Evolutionary conservation across 2,888 invertebrate genomes (phyloP).

Genomic region (Cheilosia grossa): DNA sequence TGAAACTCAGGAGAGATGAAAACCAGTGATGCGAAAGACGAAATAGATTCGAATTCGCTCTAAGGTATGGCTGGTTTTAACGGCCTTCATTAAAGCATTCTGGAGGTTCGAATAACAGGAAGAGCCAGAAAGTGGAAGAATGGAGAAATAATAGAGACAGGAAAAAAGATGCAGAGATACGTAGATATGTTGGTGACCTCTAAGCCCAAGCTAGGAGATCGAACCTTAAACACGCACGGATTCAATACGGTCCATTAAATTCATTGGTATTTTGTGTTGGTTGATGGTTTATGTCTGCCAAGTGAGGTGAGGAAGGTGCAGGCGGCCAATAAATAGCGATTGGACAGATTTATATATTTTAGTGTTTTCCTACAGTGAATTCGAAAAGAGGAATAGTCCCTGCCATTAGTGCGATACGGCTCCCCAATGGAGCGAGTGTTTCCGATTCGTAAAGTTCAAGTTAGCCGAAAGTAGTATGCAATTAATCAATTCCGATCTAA

Average conservation of each 20-base stretch:
- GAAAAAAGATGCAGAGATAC: conserved; percentile 20
- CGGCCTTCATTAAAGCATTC: conserved; percentile 1
- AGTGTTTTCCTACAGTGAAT: no score
- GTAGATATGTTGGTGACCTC: not conserved
- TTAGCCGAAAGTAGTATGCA: no score
- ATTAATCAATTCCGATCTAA: no score
- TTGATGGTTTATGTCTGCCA: not conserved
- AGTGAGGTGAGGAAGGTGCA: not conserved
- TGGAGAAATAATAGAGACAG: conserved; percentile 40
- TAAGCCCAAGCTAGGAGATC: conserved; percentile 27
- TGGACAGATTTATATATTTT: no score
- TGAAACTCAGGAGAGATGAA: conserved; percentile 6
- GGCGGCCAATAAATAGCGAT: conserved; percentile 10
- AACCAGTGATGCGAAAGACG: conserved; percentile 39
- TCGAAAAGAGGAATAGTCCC: no score
- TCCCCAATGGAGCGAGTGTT: no score
- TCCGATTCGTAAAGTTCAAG: no score
- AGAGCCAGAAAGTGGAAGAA: conserved; percentile 24
- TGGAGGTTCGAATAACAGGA: conserved; percentile 2
- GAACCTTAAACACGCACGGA: conserved; percentile 47
- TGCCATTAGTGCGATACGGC: no score
- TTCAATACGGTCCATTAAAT: conserved; percentile 56
- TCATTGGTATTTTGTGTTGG: conserved; percentile 40
- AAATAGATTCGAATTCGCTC: conserved; percentile 16
- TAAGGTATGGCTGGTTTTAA: not conserved